Evolutionary conservation across 2,797 vertebrate genomes (phyloP).

Genomic region (Staurois parvus): DNA sequence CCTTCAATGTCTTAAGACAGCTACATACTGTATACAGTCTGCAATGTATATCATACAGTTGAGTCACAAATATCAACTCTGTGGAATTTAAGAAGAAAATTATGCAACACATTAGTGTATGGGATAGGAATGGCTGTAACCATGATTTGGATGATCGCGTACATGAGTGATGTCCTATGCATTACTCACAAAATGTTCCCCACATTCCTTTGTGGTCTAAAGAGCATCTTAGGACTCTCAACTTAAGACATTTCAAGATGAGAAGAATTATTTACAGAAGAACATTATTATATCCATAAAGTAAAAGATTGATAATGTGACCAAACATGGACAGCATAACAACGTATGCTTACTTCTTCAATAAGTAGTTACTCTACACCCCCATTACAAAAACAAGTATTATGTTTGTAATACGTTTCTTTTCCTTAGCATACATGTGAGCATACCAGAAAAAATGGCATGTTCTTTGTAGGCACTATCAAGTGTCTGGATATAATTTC

Average conservation of each 20-base stretch:
- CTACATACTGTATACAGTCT: neutral
- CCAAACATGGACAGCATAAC: no score
- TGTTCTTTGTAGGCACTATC: no score
- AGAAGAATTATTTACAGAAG: neutral
- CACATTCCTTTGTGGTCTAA: neutral
- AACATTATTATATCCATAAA: neutral
- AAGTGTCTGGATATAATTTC: no score
- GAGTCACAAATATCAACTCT: neutral
- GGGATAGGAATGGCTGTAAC: neutral
- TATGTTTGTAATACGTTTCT: no score
- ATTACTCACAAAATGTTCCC: constrained; percentile 24
- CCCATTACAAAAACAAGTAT: no score
- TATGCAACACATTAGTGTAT: constrained; percentile 30
- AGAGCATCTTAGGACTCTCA: neutral
- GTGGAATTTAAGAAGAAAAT: neutral
- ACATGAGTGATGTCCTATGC: neutral
- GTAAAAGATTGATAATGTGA: no score
- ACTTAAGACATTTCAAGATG: neutral
- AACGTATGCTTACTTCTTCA: no score
- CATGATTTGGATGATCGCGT: constrained; percentile 14
- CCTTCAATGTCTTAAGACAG: neutral
- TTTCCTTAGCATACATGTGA: no score
- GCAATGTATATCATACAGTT: neutral
- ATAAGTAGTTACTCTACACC: no score
- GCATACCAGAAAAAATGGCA: no score